Conservation (phyloP, 2,888 invertebrate species). For the Scrobipalpa costella region DNA sequence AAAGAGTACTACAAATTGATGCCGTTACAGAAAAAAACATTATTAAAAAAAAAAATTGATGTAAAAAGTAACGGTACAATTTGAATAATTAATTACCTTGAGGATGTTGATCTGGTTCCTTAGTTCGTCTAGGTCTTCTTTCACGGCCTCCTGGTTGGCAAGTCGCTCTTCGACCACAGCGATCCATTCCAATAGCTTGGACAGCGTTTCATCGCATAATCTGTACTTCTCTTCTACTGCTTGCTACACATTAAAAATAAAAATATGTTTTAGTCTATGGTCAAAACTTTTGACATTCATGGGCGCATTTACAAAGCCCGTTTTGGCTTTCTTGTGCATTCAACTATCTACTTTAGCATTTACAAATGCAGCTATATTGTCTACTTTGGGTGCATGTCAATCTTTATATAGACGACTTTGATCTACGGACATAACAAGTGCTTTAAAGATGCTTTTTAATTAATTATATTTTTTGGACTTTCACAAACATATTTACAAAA, state of each 20-base stretch:
- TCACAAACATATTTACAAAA: slow-evolving; percentile 31
- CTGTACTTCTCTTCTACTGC: slow-evolving; percentile 97
- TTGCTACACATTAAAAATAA: slow-evolving; percentile 84
- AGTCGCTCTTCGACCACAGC: slow-evolving; percentile 90
- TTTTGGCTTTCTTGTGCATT: slow-evolving; percentile 34
- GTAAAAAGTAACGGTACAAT: too few species aligned
- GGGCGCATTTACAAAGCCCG: slow-evolving; percentile 38
- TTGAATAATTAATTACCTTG: too few species aligned
- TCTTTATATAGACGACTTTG: slow-evolving; percentile 32
- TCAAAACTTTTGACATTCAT: slow-evolving; percentile 7
- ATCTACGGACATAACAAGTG: slow-evolving; percentile 30
- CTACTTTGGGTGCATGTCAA: slow-evolving; percentile 47
- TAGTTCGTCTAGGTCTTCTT: slow-evolving; percentile 92
- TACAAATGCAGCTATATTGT: slow-evolving; percentile 47
- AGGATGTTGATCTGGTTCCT: slow-evolving; percentile 93
- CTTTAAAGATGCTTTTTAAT: too few species aligned
- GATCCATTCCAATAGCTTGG: slow-evolving; percentile 93
- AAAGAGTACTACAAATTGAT: background rate
- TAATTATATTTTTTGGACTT: slow-evolving; percentile 29
- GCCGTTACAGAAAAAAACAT: background rate
- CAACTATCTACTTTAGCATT: slow-evolving; percentile 43
- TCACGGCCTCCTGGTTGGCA: slow-evolving; percentile 91
- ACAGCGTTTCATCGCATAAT: slow-evolving; percentile 92
- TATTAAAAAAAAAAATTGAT: too few species aligned
- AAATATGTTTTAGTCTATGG: slow-evolving; percentile 38